Conservation (phyloP, 2,113 vertebrate genomes). For the Morone chrysops region DNA sequence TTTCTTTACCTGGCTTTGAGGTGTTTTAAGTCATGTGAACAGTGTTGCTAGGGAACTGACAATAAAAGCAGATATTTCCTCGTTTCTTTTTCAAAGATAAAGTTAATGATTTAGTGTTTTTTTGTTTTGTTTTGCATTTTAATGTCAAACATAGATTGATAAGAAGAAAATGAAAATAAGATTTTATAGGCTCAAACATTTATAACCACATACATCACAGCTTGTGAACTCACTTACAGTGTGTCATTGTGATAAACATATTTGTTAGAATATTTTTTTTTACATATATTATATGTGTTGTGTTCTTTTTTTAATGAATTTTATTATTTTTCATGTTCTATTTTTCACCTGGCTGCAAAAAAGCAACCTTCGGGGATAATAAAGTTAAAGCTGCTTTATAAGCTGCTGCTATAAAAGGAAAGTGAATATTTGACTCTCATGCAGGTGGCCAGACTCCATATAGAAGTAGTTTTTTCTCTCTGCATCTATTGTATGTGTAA, state of each 20-base stretch:
- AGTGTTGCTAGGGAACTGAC: constrained; percentile 32
- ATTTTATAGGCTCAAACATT: not conserved
- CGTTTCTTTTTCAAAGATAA: not conserved
- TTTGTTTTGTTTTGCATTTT: not conserved
- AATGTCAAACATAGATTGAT: not conserved
- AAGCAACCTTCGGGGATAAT: too few species aligned
- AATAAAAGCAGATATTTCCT: not conserved
- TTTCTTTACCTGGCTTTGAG: not conserved
- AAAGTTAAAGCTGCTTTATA: too few species aligned
- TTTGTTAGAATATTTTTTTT: too few species aligned
- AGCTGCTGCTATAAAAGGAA: too few species aligned
- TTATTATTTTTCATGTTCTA: not conserved
- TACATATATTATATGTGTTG: not conserved
- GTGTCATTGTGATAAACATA: not conserved
- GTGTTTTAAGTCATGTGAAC: constrained; percentile 1
- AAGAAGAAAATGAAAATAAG: not conserved
- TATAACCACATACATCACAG: not conserved
- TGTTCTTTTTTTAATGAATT: too few species aligned
- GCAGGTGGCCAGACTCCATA: too few species aligned
- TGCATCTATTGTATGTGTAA: not conserved
- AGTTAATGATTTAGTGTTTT: too few species aligned
- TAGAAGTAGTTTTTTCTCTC: too few species aligned
- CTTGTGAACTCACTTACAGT: not conserved
- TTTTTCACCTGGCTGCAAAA: not conserved
- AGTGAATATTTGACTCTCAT: too few species aligned